Conservation (phyloP, 2,113 vertebrate genomes). For the Pampusana beccarii region DNA sequence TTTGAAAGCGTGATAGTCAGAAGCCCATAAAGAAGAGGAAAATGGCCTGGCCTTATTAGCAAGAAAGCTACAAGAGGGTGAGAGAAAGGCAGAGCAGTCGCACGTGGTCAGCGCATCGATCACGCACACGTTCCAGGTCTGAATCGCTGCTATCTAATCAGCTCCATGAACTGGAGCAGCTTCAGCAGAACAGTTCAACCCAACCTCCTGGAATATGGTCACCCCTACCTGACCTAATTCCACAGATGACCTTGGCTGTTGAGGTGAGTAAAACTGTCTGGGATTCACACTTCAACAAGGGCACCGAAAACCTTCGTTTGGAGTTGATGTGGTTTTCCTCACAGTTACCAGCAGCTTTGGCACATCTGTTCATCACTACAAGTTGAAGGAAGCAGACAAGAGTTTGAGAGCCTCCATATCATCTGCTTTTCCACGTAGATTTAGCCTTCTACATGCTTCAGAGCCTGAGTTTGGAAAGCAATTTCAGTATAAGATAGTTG, state of each 20-base stretch:
- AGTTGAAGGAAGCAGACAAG: not conserved
- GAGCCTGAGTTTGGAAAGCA: not conserved
- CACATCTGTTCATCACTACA: not conserved
- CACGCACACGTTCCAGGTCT: rapidly evolving
- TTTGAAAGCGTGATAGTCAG: not conserved
- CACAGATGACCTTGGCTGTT: not conserved
- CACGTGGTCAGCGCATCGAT: not conserved
- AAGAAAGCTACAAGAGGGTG: not conserved
- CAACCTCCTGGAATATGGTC: not conserved
- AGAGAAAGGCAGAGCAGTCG: not conserved
- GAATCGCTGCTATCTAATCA: not conserved
- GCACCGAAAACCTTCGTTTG: not conserved
- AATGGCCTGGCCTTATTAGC: not conserved
- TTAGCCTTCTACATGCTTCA: not conserved
- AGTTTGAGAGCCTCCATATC: not conserved
- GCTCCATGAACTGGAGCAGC: not conserved
- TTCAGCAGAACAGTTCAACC: not conserved
- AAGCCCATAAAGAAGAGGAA: not conserved
- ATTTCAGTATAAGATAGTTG: not conserved
- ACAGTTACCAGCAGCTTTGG: not conserved
- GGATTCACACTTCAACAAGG: not conserved
- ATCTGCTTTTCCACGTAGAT: not conserved
- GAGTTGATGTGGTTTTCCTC: not conserved
- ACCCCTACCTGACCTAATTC: not conserved
- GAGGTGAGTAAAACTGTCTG: not conserved